A percentile compares a stretch with the other conserved stretches of the same genome.
phyloP scores from a whole-genome alignment of 1,140 invertebrate genomes.

The Megalonaias nervosa region DNA sequence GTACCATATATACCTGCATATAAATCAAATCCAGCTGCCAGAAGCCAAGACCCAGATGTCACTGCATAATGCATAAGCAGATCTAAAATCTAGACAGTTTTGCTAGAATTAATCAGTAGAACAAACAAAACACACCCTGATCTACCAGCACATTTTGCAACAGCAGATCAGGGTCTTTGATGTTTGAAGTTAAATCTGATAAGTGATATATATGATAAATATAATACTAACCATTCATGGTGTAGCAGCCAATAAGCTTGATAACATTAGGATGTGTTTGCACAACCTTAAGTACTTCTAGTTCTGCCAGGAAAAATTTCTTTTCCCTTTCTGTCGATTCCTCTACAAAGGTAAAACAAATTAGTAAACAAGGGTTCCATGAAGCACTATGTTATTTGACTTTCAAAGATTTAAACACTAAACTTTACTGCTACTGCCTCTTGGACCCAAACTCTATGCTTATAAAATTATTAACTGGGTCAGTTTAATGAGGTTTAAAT shows the following conservation, averaged over 20 bases:
- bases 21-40: too few relatives aligned
- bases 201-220: too few relatives aligned
- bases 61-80: too few relatives aligned
- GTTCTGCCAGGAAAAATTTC: conserved; percentile 87
- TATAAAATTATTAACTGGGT: not conserved
- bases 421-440: not conserved
- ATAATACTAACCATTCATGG: conserved; percentile 68
- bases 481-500: too few relatives aligned
- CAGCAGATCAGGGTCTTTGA: too few relatives aligned
- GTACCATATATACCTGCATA: too few relatives aligned
- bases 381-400: not conserved
- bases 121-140: too few relatives aligned
- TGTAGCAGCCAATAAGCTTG: conserved; percentile 89
- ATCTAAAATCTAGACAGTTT: too few relatives aligned
- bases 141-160: too few relatives aligned
- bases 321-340: conserved; percentile 92
- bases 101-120: too few relatives aligned
- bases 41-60: too few relatives aligned
- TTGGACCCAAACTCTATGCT: not conserved
- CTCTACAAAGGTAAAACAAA: conserved; percentile 73
- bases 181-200: too few relatives aligned
- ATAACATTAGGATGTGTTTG: conserved; percentile 84
- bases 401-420: not conserved
- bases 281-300: conserved; percentile 92
- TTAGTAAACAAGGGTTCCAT: not conserved